Conservation (phyloP, 2,113 vertebrate species). For the Baryphthengus martii region DNA sequence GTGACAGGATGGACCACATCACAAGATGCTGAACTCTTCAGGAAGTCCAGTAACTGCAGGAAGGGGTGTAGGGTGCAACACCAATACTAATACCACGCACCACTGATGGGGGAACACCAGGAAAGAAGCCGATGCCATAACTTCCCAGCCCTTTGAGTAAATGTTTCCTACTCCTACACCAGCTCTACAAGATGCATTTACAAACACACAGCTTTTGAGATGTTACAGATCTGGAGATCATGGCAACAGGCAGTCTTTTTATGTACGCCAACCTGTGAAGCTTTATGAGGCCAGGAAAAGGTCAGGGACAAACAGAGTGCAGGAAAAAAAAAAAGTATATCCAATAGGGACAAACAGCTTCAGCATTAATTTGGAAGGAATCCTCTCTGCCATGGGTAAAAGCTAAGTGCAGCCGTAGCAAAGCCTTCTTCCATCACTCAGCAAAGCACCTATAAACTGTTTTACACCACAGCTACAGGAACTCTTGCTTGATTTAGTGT, state of each 20-base stretch:
- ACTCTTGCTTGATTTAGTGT: background rate
- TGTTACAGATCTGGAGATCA: background rate
- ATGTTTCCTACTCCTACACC: background rate
- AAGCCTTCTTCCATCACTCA: background rate
- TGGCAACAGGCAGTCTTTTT: background rate
- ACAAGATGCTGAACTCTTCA: background rate
- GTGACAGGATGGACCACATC: background rate
- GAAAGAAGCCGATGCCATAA: background rate
- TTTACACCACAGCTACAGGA: background rate
- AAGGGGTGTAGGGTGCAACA: rapidly evolving
- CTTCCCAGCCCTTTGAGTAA: background rate
- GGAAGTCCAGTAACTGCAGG: background rate
- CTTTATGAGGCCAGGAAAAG: background rate
- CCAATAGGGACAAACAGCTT: background rate
- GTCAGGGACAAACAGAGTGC: background rate
- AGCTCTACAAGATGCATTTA: background rate
- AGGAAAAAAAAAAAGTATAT: background rate
- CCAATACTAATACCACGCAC: background rate
- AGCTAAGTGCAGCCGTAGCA: background rate
- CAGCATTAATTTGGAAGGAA: background rate
- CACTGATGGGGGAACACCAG: background rate
- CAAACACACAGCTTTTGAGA: background rate
- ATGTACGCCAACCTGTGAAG: background rate
- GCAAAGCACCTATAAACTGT: background rate
- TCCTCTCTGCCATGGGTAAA: background rate